These are phyloP conservation scores for Oreortyx pictus DNA, from an alignment of 2,797 vertebrate genomes.

Conservation along the genomic window DNA sequence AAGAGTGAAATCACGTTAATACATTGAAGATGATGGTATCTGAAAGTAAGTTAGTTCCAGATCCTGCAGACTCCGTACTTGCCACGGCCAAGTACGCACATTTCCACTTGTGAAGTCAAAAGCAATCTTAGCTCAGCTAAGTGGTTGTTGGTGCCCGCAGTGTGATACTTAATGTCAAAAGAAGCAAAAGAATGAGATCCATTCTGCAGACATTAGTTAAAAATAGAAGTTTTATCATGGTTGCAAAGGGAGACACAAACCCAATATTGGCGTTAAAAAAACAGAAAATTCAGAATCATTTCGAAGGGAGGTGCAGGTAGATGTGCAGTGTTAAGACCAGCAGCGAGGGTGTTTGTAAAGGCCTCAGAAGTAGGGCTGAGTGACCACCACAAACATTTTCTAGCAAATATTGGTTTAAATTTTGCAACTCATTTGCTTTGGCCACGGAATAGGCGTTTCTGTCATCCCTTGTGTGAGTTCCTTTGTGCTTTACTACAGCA, in stretches of 20 bases:
- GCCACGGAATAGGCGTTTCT: not conserved
- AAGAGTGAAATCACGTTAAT: not conserved
- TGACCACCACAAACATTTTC: slow-evolving; percentile 21
- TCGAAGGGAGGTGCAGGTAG: not conserved
- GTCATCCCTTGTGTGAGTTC: not conserved
- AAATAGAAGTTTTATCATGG: not conserved
- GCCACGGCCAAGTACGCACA: not conserved
- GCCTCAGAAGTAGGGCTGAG: not conserved
- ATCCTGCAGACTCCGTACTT: not conserved
- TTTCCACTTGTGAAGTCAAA: slow-evolving; percentile 10
- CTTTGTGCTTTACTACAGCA: not conserved
- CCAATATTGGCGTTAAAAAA: too few relatives aligned
- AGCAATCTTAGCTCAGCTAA: not conserved
- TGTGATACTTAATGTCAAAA: not conserved
- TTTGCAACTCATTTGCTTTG: slow-evolving; percentile 58
- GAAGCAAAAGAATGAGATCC: not conserved
- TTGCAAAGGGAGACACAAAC: not conserved
- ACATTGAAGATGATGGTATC: not conserved
- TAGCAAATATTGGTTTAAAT: slow-evolving; percentile 64
- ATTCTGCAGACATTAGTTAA: not conserved
- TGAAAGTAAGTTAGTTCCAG: slow-evolving; percentile 5
- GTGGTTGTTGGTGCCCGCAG: not conserved
- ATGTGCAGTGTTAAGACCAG: not conserved
- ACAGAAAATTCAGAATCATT: not conserved
- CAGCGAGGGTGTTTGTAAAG: not conserved